Conservation (phyloP, 2,113 vertebrate species). For the Ophthalmolycus amberensis region DNA sequence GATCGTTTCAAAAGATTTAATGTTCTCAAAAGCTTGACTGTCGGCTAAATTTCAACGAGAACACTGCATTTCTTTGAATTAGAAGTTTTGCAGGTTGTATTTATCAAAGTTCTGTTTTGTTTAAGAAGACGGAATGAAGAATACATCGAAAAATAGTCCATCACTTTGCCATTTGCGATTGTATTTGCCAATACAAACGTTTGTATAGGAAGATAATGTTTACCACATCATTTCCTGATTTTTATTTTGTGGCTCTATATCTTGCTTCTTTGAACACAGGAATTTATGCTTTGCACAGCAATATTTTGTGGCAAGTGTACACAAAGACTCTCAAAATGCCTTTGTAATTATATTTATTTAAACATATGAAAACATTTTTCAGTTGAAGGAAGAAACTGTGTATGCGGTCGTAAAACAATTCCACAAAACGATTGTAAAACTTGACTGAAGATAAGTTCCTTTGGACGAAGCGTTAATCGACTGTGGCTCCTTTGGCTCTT, state of each 20-base stretch:
- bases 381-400: background rate
- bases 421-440: background rate
- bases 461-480: background rate
- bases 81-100: background rate
- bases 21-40: background rate
- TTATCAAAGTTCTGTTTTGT: background rate
- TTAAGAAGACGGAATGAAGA: background rate
- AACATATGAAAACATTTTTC: background rate
- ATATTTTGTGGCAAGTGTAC: background rate
- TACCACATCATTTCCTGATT: background rate
- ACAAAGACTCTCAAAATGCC: background rate
- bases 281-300: background rate
- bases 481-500: background rate
- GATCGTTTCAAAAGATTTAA: slow-evolving; percentile 12
- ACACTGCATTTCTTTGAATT: background rate
- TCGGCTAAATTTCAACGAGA: background rate
- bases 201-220: background rate
- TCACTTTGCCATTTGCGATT: background rate
- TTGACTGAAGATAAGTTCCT: background rate
- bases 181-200: background rate
- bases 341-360: slow-evolving; percentile 11
- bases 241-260: background rate
- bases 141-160: background rate
- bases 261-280: background rate
- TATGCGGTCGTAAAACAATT: slow-evolving; percentile 1